Evolutionary conservation across 92 coral and sea anemone genomes (phyloP).

Genomic region (Diadumene lineata): DNA sequence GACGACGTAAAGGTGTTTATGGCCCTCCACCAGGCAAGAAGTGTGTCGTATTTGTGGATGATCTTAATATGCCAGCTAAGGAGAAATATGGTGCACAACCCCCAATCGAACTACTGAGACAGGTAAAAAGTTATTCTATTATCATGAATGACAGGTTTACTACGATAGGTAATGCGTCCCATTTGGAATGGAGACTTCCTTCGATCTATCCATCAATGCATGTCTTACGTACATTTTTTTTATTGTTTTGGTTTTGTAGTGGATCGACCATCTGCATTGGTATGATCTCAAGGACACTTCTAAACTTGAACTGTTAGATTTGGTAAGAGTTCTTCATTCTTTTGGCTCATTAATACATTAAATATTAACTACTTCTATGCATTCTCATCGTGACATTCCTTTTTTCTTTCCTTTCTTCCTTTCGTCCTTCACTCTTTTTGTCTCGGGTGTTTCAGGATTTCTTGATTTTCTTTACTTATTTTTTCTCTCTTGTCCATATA

Average conservation of each 20-base stretch:
- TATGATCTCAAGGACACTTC: constrained; percentile 96
- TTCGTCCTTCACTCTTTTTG: not conserved
- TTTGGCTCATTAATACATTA: too few species aligned
- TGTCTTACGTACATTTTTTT: not conserved
- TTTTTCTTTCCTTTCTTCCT: not conserved
- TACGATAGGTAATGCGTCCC: not conserved
- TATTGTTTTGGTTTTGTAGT: constrained; percentile 28
- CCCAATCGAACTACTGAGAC: constrained; percentile 91
- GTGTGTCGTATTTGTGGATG: constrained; percentile 97
- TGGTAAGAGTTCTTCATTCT: not conserved
- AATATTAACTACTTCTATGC: too few species aligned
- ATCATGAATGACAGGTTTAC: too few species aligned
- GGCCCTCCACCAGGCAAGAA: constrained; percentile 99
- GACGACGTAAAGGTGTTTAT: constrained; percentile 98
- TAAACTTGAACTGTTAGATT: constrained; percentile 85
- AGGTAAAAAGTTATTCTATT: constrained; percentile 62
- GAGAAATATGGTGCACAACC: constrained; percentile 99
- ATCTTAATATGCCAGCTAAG: constrained; percentile 97
- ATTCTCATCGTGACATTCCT: too few species aligned
- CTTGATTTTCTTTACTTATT: too few species aligned
- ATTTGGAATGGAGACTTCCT: not conserved
- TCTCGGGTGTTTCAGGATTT: not conserved
- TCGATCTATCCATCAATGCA: not conserved
- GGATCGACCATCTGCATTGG: constrained; percentile 97
- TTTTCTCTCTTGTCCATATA: too few species aligned